A percentile compares a stretch with the other conserved stretches of the same genome.
Conservation (phyloP, 2,888 invertebrate species). For the Pediacus dermestoides region DNA sequence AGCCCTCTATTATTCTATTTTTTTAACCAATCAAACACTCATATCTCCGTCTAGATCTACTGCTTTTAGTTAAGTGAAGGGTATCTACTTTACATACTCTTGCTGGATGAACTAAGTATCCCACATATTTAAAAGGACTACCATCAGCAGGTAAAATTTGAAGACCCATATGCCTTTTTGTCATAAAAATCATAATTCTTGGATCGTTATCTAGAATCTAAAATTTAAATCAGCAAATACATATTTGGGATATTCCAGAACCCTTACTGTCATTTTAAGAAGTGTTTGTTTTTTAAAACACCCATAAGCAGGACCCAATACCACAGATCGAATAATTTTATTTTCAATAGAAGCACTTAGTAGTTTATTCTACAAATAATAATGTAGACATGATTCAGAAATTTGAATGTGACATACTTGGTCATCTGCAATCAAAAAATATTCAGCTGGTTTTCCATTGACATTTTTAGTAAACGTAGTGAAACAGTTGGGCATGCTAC, state of each 20-base stretch:
- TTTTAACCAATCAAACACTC: too few species aligned
- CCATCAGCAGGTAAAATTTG: slow-evolving; percentile 69
- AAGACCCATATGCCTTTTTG: slow-evolving; percentile 63
- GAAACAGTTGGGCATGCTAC: slow-evolving; percentile 56
- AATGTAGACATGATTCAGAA: slow-evolving; percentile 5
- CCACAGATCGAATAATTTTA: slow-evolving; percentile 63
- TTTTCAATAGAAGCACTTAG: slow-evolving; percentile 62
- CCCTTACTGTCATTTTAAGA: slow-evolving; percentile 47
- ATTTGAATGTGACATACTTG: slow-evolving; percentile 48
- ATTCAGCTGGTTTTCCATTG: slow-evolving; percentile 23
- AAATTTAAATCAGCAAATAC: slow-evolving; percentile 16
- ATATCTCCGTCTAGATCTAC: too few species aligned
- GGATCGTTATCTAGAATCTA: slow-evolving; percentile 45
- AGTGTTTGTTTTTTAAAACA: slow-evolving; percentile 53
- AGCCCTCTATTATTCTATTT: too few species aligned
- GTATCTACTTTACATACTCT: too few species aligned
- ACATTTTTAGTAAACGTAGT: slow-evolving; percentile 24
- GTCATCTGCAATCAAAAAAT: slow-evolving; percentile 60
- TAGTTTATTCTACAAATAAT: slow-evolving; percentile 59
- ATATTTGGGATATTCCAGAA: slow-evolving; percentile 5
- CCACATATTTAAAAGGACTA: slow-evolving; percentile 66
- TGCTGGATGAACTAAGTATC: slow-evolving; percentile 62
- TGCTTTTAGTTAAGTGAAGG: too few species aligned
- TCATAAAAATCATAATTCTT: slow-evolving; percentile 60
- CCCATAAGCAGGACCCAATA: slow-evolving; percentile 65